Percentiles rank a stretch among this genome's conserved stretches.
phyloP scores from a whole-genome alignment of 92 coral and sea anemone genomes.

The Plumapathes pennacea region DNA sequence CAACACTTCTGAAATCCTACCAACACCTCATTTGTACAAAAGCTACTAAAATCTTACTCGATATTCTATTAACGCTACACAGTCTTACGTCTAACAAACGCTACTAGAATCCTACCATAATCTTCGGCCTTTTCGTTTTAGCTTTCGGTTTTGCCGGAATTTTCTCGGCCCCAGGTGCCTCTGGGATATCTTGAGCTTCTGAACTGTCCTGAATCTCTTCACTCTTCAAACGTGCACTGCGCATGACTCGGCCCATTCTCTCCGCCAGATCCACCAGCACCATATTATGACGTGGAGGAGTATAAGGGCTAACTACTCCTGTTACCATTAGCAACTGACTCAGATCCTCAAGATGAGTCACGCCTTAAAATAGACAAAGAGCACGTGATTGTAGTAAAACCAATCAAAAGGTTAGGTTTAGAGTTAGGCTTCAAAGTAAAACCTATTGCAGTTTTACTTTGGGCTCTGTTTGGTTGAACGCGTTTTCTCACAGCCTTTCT shows the following conservation, averaged over 20 bases:
- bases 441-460: no score
- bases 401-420: no score
- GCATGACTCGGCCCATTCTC: conserved; percentile 3
- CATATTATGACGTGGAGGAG: conserved; percentile 34
- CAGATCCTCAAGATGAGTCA: conserved; percentile 39
- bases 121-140: not conserved
- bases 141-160: conserved; percentile 25
- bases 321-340: conserved; percentile 15
- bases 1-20: no score
- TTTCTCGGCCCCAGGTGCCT: conserved; percentile 7
- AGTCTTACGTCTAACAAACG: no score
- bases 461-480: no score
- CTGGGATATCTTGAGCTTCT: not conserved
- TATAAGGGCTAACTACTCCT: conserved; percentile 39
- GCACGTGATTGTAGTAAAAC: no score
- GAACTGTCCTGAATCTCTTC: not conserved
- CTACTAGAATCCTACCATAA: no score
- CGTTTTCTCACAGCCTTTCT: no score
- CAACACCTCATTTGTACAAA: no score
- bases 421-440: no score
- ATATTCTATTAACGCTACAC: no score
- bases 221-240: not conserved
- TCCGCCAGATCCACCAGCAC: conserved; percentile 36
- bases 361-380: conserved; percentile 10
- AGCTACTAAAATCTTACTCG: no score